Base-by-base conservation (phyloP, 1,140 invertebrate species). In the Bombus superbus region DNA sequence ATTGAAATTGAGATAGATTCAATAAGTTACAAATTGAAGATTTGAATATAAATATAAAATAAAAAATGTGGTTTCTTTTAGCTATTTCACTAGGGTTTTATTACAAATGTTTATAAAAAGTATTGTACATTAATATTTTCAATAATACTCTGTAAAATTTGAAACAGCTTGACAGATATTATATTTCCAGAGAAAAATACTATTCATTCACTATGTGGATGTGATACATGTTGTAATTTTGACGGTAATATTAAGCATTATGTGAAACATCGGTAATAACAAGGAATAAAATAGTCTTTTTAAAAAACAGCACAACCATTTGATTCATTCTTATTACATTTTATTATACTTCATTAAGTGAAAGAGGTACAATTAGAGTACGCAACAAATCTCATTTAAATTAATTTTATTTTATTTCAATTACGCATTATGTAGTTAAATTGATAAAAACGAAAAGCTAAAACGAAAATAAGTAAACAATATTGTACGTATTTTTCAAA, bases 101-200 rank as follows among this genome's bases (percentile, higher is more conserved):
- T 79, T 83, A 4, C 59, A 76, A 72, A 66, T 47, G 72, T 85
- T 71, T 59, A 76, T 71, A 74, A 89, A 88, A 71, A 73, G 64
- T 78, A 84, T 84, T 91, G 90, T 91, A 91, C 38, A 91, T 91
- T 91, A 84, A 75, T 88, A 86, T 89, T 91, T 89, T 85, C 84
- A 80, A 72, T 78, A 57, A 40, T 77, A 87, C 77, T 69, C 57
- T 92, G 89, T 92, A 91, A 86, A 92, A 87, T 82, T 79, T 79
- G 75, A 85, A 80, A 81, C 77, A 73, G 57, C 86, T 87, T 68
- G 38, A 91, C 77, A 85, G 73, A 81, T 59, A 83, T 53, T 53
- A 53, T 90, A 90, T 83, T 86, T 89, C 86, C 81, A 86, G 85
- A 89, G 78, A 88, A 84, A 64, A 80, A 85, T 85, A 72, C 57